Evolutionary conservation across 2,888 invertebrate species (phyloP).

Genomic region (Dorcus parallelipipedus): DNA sequence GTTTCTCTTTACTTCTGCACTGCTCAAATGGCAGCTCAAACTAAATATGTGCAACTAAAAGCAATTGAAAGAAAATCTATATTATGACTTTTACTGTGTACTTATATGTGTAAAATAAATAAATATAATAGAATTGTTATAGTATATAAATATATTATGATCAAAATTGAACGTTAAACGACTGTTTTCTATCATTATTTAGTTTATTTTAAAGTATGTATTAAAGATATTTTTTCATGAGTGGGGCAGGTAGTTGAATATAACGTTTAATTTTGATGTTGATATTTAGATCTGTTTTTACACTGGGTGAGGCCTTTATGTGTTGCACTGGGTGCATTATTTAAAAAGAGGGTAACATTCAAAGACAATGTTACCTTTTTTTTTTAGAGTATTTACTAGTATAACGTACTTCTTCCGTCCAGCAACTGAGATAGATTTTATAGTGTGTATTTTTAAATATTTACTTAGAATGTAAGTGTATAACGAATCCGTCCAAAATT

Average conservation of each 20-base stretch:
- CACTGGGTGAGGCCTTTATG: constrained; percentile 36
- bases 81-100: background rate
- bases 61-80: background rate
- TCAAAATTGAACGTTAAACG: too few species aligned
- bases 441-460: constrained; percentile 5
- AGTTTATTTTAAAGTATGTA: too few species aligned
- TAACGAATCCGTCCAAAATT: constrained; percentile 8
- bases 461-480: background rate
- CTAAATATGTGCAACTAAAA: too few species aligned
- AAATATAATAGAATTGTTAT: too few species aligned
- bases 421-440: constrained; percentile 29
- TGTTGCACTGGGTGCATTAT: constrained; percentile 35
- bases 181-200: too few species aligned
- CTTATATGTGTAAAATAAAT: too few species aligned
- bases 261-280: constrained; percentile 20
- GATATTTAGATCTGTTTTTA: constrained; percentile 18
- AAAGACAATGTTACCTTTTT: constrained; percentile 2
- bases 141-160: too few species aligned
- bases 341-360: constrained; percentile 5
- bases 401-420: constrained; percentile 39
- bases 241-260: too few species aligned
- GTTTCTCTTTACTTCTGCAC: too few species aligned
- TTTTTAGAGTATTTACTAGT: constrained; percentile 12
- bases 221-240: too few species aligned
- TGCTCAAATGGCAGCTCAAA: too few species aligned